phyloP scores from a whole-genome alignment of 1,140 invertebrate species.

The Drosophila lowei region DNA sequence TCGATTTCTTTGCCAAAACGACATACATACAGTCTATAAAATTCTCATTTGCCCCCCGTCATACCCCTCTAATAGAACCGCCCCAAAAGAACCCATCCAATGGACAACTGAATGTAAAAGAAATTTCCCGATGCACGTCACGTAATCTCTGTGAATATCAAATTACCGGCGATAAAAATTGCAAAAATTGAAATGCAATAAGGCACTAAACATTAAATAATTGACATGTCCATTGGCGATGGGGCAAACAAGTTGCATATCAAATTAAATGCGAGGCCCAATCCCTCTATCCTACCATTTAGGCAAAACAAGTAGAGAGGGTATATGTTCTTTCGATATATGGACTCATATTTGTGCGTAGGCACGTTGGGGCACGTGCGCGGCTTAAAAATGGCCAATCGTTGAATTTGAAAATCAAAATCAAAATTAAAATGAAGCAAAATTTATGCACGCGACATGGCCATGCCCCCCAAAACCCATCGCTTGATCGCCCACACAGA shows the following conservation, averaged over 20 bases:
- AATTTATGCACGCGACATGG: constrained; percentile 73
- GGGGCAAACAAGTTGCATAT: constrained; percentile 68
- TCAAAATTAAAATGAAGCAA: constrained; percentile 44
- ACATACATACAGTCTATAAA: too few relatives aligned
- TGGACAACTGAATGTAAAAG: too few relatives aligned
- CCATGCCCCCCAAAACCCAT: neutral
- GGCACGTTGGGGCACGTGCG: constrained; percentile 65
- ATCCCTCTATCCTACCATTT: neutral
- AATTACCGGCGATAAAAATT: constrained; percentile 44
- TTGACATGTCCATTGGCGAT: constrained; percentile 63
- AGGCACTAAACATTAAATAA: constrained; percentile 70
- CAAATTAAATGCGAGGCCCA: constrained; percentile 48
- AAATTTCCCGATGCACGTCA: constrained; percentile 26
- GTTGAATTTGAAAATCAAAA: constrained; percentile 35
- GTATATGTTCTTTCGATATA: neutral
- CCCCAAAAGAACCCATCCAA: too few relatives aligned
- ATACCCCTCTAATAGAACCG: too few relatives aligned
- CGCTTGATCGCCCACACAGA: too few relatives aligned
- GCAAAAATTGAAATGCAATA: constrained; percentile 67
- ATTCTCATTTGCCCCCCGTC: too few relatives aligned
- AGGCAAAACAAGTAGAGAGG: neutral
- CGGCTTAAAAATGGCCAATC: constrained; percentile 66
- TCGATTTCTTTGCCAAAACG: too few relatives aligned
- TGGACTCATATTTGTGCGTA: constrained; percentile 26
- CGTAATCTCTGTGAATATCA: constrained; percentile 33